Percentiles rank a stretch among this genome's conserved stretches.
Evolutionary conservation across 2,888 invertebrate genomes (phyloP).

Genomic region (Helleia helle): DNA sequence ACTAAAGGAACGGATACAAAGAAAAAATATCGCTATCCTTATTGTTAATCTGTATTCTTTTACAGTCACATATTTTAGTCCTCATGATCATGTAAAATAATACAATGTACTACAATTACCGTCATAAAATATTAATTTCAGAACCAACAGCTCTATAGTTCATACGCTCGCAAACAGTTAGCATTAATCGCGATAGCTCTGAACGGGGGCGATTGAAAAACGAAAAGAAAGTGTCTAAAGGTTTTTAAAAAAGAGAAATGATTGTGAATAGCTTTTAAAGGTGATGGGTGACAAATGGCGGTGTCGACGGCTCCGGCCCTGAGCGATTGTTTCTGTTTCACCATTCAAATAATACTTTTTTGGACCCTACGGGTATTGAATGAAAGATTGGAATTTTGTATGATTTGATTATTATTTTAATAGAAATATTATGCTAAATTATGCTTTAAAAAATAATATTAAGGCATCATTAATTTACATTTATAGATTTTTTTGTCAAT

Average conservation of each 20-base stretch:
- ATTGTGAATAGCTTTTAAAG: constrained; percentile 70
- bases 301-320: constrained; percentile 31
- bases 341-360: constrained; percentile 10
- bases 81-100: too few species aligned
- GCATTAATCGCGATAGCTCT: constrained; percentile 67
- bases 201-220: constrained; percentile 64
- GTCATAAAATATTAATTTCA: too few species aligned
- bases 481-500: too few species aligned
- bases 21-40: too few species aligned
- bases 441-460: too few species aligned
- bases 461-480: too few species aligned
- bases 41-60: too few species aligned
- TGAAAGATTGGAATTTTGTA: constrained; percentile 1
- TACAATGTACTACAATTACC: too few species aligned
- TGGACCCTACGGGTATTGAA: constrained; percentile 3
- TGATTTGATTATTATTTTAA: too few species aligned
- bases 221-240: constrained; percentile 69
- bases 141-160: constrained; percentile 27
- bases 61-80: too few species aligned
- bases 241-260: constrained; percentile 72
- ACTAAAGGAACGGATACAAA: too few species aligned
- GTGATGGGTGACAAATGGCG: constrained; percentile 65
- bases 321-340: constrained; percentile 36
- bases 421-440: too few species aligned
- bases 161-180: constrained; percentile 41